Percentiles rank a stretch among this genome's conserved stretches.
phyloP scores from a whole-genome alignment of 1,140 invertebrate genomes.

The Watersipora subatra region DNA sequence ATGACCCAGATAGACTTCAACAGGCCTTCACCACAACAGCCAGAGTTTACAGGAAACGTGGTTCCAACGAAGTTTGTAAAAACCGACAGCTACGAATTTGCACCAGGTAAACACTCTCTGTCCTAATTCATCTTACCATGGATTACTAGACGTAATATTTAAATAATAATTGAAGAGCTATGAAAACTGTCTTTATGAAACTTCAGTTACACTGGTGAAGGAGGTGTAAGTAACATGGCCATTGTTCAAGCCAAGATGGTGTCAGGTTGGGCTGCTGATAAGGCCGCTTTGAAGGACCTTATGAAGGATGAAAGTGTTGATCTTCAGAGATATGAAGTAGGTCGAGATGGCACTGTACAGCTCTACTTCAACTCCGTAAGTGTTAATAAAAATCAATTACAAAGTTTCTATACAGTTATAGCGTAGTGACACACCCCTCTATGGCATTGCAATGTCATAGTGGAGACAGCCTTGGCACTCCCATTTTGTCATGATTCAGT shows the following conservation, averaged over 20 bases:
- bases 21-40: not conserved
- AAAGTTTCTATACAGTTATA: not conserved
- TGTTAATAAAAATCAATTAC: not conserved
- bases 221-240: slow-evolving; percentile 59
- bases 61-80: not conserved
- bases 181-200: not conserved
- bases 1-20: not conserved
- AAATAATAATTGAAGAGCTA: too few species aligned
- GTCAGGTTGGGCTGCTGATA: slow-evolving; percentile 68
- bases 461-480: not conserved
- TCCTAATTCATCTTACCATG: too few species aligned
- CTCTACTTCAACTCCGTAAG: slow-evolving; percentile 63
- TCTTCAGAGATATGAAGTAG: slow-evolving; percentile 55
- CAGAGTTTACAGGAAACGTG: not conserved
- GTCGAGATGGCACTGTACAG: slow-evolving; percentile 53
- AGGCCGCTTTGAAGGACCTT: slow-evolving; percentile 48
- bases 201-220: slow-evolving; percentile 24
- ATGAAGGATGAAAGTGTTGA: slow-evolving; percentile 8
- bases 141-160: too few species aligned
- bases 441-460: not conserved
- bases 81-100: not conserved
- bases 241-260: slow-evolving; percentile 73
- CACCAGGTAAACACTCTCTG: not conserved
- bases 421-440: not conserved
- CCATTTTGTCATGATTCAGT: too few species aligned